These are phyloP conservation scores for Sminthurides bifidus DNA, from an alignment of 1,140 invertebrate species.

Conservation along the genomic window DNA sequence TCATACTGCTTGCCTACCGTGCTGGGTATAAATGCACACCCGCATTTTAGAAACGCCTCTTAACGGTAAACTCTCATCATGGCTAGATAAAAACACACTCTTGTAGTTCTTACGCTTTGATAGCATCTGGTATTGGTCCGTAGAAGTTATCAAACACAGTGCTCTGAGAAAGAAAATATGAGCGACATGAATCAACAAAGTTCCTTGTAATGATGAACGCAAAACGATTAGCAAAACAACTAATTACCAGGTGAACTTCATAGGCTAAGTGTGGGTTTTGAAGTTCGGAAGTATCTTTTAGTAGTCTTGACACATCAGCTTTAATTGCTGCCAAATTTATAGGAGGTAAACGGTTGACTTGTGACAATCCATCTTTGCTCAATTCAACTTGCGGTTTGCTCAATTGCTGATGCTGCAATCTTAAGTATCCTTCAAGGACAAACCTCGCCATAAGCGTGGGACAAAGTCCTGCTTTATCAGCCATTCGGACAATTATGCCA, in stretches of 20 bases:
- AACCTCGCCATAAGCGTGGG: slow-evolving; percentile 53
- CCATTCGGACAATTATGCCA: slow-evolving; percentile 47
- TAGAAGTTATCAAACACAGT: slow-evolving; percentile 62
- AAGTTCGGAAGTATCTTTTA: slow-evolving; percentile 60
- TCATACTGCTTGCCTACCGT: slow-evolving; percentile 67
- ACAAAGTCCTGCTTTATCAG: slow-evolving; percentile 43
- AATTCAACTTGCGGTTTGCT: not conserved
- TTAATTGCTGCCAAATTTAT: slow-evolving; percentile 9
- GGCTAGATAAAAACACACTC: not conserved
- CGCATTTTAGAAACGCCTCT: not conserved
- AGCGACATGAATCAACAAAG: slow-evolving; percentile 10
- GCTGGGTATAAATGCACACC: slow-evolving; percentile 38
- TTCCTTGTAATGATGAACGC: not conserved
- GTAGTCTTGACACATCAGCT: slow-evolving; percentile 43
- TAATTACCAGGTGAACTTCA: slow-evolving; percentile 61
- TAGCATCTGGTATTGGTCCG: slow-evolving; percentile 59
- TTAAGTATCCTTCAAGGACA: slow-evolving; percentile 48
- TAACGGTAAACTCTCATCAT: not conserved
- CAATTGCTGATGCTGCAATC: slow-evolving; percentile 13
- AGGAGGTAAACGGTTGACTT: slow-evolving; percentile 2
- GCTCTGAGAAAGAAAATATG: slow-evolving; percentile 39
- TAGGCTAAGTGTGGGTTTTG: slow-evolving; percentile 55
- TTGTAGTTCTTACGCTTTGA: slow-evolving; percentile 49
- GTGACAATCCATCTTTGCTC: not conserved
- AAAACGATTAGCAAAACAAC: not conserved